phyloP scores from a whole-genome alignment of 2,888 invertebrate genomes.

The Cinara cedri region DNA sequence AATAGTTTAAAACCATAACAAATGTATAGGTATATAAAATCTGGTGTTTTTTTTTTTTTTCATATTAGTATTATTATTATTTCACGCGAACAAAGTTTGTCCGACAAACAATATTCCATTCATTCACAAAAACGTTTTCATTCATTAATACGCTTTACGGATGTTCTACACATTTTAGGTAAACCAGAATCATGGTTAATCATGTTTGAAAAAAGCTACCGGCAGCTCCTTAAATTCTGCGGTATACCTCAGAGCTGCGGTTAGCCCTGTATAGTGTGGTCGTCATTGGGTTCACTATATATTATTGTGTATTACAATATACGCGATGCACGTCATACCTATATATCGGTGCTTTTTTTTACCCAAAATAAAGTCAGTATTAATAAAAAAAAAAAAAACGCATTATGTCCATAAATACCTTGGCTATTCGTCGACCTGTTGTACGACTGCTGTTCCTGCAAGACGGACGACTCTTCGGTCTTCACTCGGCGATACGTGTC shows the following conservation, averaged over 20 bases:
- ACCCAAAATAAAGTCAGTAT: conserved; percentile 31
- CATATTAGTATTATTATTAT: not conserved
- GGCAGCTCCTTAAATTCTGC: conserved; percentile 53
- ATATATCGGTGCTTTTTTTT: not conserved
- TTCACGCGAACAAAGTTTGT: no score
- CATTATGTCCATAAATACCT: conserved; percentile 4
- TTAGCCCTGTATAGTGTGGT: conserved; percentile 49
- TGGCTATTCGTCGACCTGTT: conserved; percentile 33
- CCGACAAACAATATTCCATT: conserved; percentile 26
- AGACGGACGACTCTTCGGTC: conserved; percentile 54
- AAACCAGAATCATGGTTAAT: conserved; percentile 50
- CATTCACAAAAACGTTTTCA: conserved; percentile 38
- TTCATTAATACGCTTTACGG: conserved; percentile 13
- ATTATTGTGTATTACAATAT: not conserved
- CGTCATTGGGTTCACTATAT: conserved; percentile 30
- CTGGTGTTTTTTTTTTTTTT: no score
- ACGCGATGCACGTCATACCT: not conserved
- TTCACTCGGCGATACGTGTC: conserved; percentile 73
- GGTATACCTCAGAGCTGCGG: conserved; percentile 57
- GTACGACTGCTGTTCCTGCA: conserved; percentile 23
- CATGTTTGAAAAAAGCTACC: conserved; percentile 54
- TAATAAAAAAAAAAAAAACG: no score
- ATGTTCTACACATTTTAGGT: conserved; percentile 30
- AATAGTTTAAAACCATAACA: no score
- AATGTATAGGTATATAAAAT: no score